phyloP scores from a whole-genome alignment of 2,113 vertebrate genomes.

The Glaucomys volans region DNA sequence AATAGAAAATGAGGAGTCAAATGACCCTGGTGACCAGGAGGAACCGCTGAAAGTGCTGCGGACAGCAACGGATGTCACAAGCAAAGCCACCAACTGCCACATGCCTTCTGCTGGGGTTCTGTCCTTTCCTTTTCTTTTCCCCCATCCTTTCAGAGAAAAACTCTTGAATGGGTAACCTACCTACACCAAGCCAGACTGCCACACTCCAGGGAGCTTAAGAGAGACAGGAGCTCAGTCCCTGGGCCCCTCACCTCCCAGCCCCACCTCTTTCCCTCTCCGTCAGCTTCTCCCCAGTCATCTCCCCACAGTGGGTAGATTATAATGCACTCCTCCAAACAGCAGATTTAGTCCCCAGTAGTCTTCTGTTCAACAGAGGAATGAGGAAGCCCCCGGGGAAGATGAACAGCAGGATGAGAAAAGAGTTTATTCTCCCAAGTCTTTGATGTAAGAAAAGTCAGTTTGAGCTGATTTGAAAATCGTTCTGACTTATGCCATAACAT shows the following conservation, averaged over 20 bases:
- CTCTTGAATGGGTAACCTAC: neutral
- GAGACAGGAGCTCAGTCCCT: neutral
- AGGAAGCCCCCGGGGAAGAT: neutral
- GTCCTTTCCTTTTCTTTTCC: neutral
- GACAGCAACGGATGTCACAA: neutral
- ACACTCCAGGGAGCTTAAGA: neutral
- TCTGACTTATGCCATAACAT: slow-evolving; percentile 32
- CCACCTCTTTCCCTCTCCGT: no score
- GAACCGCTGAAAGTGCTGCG: neutral
- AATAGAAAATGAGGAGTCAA: slow-evolving; percentile 37
- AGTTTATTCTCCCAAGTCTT: slow-evolving; percentile 42
- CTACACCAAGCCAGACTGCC: neutral
- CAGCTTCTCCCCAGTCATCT: neutral
- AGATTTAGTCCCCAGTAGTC: neutral
- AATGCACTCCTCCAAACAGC: neutral
- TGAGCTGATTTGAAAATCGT: slow-evolving; percentile 55
- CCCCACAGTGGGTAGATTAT: neutral
- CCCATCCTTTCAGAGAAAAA: neutral
- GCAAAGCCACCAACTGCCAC: neutral
- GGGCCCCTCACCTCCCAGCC: neutral
- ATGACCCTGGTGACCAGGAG: neutral
- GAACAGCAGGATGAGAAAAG: neutral
- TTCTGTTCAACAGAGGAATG: slow-evolving; percentile 9
- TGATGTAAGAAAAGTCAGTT: slow-evolving; percentile 63
- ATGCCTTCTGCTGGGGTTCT: neutral